Percentiles rank a stretch among this genome's conserved stretches.
Evolutionary conservation across 2,797 vertebrate genomes (phyloP).

Genomic region (Pseudochirops cupreus): DNA sequence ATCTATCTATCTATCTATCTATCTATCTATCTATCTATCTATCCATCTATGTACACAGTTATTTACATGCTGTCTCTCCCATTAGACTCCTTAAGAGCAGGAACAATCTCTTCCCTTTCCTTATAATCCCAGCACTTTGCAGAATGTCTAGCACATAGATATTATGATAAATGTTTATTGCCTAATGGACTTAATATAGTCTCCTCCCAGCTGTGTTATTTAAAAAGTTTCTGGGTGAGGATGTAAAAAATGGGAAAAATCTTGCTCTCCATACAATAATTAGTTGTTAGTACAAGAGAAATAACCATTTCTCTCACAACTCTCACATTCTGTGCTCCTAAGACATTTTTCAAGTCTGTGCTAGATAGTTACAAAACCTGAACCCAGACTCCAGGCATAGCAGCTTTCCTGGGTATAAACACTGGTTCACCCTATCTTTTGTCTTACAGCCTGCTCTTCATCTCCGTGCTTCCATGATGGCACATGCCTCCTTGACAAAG

Average conservation of each 20-base stretch:
- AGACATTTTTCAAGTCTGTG: not conserved
- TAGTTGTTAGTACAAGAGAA: not conserved
- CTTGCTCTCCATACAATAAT: not conserved
- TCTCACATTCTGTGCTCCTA: not conserved
- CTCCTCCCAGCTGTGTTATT: not conserved
- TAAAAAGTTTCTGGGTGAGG: not conserved
- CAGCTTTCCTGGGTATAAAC: not conserved
- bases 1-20: too few species aligned
- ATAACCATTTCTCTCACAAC: not conserved
- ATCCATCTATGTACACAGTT: not conserved
- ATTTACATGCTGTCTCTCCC: not conserved
- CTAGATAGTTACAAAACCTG: not conserved
- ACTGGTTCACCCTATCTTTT: slow-evolving; percentile 63
- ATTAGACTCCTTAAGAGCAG: not conserved
- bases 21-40: too few species aligned
- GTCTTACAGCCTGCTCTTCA: slow-evolving; percentile 92
- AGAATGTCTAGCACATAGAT: not conserved
- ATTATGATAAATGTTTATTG: not conserved
- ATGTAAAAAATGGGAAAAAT: not conserved
- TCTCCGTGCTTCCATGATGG: slow-evolving; percentile 97
- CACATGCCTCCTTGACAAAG: slow-evolving; percentile 92
- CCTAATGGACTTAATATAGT: not conserved
- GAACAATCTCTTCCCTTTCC: not conserved
- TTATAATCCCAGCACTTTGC: not conserved
- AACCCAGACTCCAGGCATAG: not conserved